Evolutionary conservation across 2,888 invertebrate species (phyloP).

Genomic region (Dryobota labecula): DNA sequence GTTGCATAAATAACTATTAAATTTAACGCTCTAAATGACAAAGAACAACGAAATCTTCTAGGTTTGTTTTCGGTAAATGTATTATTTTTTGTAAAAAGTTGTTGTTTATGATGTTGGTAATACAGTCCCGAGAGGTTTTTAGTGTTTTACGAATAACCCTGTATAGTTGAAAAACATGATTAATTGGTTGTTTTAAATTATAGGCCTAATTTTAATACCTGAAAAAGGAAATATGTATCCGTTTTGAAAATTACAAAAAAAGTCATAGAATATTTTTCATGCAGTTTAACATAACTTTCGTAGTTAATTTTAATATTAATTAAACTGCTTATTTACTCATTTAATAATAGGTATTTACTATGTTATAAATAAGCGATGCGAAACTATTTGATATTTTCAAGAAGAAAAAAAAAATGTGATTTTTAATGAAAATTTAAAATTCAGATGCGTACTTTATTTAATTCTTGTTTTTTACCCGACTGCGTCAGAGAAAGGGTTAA

Average conservation of each 20-base stretch:
- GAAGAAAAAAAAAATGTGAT: neutral
- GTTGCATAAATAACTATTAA: too few species aligned
- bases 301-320: slow-evolving; percentile 24
- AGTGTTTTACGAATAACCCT: too few species aligned
- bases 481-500: neutral
- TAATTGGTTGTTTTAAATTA: slow-evolving; percentile 11
- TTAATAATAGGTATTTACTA: slow-evolving; percentile 17
- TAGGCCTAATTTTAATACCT: slow-evolving; percentile 30
- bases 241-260: slow-evolving; percentile 19
- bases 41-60: too few species aligned
- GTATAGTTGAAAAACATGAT: neutral
- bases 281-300: neutral
- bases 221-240: neutral
- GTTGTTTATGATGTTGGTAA: too few species aligned
- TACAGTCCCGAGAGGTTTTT: too few species aligned
- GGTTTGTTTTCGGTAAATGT: too few species aligned
- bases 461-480: neutral
- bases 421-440: neutral
- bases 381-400: slow-evolving; percentile 8
- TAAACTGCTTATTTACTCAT: slow-evolving; percentile 38
- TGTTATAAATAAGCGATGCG: slow-evolving; percentile 35
- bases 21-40: too few species aligned
- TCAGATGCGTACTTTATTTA: neutral
- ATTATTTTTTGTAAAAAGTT: too few species aligned
- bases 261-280: slow-evolving; percentile 12